These are phyloP conservation scores for Eurystomus glaucurus DNA, from an alignment of 2,797 vertebrate species.

Conservation along the genomic window DNA sequence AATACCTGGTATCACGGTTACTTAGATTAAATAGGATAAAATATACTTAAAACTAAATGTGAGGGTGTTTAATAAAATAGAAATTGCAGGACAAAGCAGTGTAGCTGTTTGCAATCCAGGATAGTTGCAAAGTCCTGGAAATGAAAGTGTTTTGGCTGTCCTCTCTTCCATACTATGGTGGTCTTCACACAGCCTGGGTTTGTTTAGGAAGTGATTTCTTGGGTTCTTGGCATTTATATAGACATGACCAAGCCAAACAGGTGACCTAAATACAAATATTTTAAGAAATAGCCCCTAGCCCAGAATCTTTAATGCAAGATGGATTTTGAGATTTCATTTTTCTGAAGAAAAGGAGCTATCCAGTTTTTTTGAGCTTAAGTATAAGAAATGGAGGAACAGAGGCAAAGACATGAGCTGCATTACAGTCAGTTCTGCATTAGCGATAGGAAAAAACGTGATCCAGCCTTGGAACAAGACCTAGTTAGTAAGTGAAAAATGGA, in stretches of 20 bases:
- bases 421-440: background rate
- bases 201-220: background rate
- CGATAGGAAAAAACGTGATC: background rate
- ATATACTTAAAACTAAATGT: slow-evolving; percentile 22
- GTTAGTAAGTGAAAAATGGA: background rate
- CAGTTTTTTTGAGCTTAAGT: background rate
- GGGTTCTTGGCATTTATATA: background rate
- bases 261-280: background rate
- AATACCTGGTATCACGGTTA: background rate
- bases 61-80: slow-evolving; percentile 52
- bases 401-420: background rate
- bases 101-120: background rate
- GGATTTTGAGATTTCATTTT: background rate
- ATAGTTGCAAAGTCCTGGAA: background rate
- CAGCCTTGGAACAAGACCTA: background rate
- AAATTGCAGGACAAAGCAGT: slow-evolving; percentile 63
- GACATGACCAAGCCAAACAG: background rate
- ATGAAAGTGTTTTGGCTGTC: background rate
- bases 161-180: accelerated
- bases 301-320: background rate
- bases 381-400: background rate
- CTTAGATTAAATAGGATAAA: slow-evolving; percentile 6
- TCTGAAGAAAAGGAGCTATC: background rate
- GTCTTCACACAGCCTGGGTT: background rate
- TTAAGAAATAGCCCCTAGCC: background rate